Evolutionary conservation across 2,113 vertebrate species (phyloP), one percentile per base, ranked within the genome.

Genomic region (Tautogolabrus adspersus): DNA sequence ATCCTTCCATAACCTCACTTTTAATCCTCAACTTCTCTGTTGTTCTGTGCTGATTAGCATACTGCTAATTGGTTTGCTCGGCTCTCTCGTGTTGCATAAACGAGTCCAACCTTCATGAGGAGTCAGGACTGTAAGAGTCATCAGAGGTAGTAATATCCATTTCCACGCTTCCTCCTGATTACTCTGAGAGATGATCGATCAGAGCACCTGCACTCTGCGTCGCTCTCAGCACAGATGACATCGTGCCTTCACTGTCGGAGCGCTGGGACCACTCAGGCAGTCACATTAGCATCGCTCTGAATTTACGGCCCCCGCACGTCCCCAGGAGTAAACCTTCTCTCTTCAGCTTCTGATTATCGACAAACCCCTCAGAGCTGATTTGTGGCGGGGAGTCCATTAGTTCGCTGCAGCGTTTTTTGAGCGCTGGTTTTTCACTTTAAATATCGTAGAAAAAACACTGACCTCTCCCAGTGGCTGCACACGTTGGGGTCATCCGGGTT

Each of bases 401-500:
- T 62, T 83, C 57, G 26, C 70, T 23, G 80, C 68, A 23, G 71
- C 69, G 44, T n/a, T 26, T 57, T 71, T 42, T 21, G 63, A 73
- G 42, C 12, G 23, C 16, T 22, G 34, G 55, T 60, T 40, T 73
- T 76, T 81, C 67, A 70, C 47, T 77, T 18, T 58, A 10, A 4
- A 58, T 60, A 37, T 12, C 15, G 22, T 18, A 59, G n/a, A 40
- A 3, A 40, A 8, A 23, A 0, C 1, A 67, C 16, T 88, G 92
- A 98, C 97, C 97, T 98, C 92, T 98, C 97, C 97, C 97, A 98
- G 89, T 97, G 97, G 90, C 97, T 98, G 89, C 97, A 98, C 83
- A 98, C 97, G 11, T 98, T 98, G 66, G 97, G 96, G 91, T 98
- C 97, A 42, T 98, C 97, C 0, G 97, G 97, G 77, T 98, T 98